Evolutionary conservation across 2,113 vertebrate genomes (phyloP), one percentile per base, ranked within the genome.

Genomic region (Rhynchomys soricoides): DNA sequence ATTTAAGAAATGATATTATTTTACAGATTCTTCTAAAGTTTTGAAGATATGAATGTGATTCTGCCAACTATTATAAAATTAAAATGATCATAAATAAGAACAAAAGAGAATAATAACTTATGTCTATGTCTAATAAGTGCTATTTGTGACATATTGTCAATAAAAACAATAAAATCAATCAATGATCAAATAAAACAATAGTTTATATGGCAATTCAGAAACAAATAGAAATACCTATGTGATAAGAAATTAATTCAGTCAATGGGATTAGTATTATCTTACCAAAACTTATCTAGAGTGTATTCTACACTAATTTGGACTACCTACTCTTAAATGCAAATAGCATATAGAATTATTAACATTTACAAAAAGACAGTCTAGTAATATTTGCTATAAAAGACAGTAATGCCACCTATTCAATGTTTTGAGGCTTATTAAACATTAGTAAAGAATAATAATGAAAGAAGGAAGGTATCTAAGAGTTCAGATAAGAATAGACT

Each of bases 21-120:
- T 85, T 50, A 22, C 12, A 74, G 1, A 66, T 48, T 92, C 0
- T 55, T 91, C 89, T 87, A 87, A 64, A 40, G 7, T 31, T 91
- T 55, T 83, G 10, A 31, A n/a, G 15, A 48, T 87, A 34, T n/a
- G 81, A 92, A 34, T 34, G 3, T 77, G 29, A 55, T 22, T 90
- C 82, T 86, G 43, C 10, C 92, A 68, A 81, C 50, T 55, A 70
- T 9, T 21, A 45, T 29, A 66, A 79, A 70, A 87, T 91, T 77
- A 77, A 57, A 77, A 78, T 66, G n/a, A 50, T 91, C 34, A 52
- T n/a, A 73, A 79, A 50, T 77, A 93, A 96, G 21, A 85, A 78
- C n/a, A 21, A 73, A 93, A 31, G 34, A 59, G 52, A 79, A 74
- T 57, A 21, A 75, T 75, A 92, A 13, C 22, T 66, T 92, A 48